Evolutionary conservation across 2,113 vertebrate genomes (phyloP).

Genomic region (Pollimyrus isidori): DNA sequence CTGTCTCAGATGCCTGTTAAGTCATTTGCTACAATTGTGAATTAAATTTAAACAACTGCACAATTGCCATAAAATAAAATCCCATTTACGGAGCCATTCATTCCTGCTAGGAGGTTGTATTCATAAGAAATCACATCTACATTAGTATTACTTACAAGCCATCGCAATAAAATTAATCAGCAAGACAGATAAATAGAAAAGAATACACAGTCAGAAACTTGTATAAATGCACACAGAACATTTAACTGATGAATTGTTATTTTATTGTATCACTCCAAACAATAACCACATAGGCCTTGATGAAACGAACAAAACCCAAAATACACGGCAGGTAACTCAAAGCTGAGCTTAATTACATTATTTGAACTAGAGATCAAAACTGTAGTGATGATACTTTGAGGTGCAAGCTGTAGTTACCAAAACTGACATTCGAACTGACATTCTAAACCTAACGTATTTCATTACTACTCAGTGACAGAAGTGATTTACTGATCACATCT

Average conservation of each 20-base stretch:
- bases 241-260: neutral
- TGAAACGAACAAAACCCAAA: neutral
- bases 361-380: slow-evolving; percentile 22
- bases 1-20: neutral
- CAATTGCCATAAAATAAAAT: neutral
- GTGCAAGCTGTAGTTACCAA: slow-evolving; percentile 43
- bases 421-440: slow-evolving; percentile 27
- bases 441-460: slow-evolving; percentile 42
- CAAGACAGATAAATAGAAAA: neutral
- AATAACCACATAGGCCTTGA: neutral
- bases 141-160: neutral
- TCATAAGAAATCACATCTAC: neutral
- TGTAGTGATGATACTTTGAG: neutral
- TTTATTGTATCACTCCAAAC: slow-evolving; percentile 4
- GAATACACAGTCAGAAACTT: neutral
- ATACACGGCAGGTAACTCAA: slow-evolving; percentile 33
- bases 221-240: neutral
- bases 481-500: slow-evolving; percentile 29
- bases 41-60: neutral
- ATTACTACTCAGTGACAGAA: slow-evolving; percentile 46
- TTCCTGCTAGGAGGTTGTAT: neutral
- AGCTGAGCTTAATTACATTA: slow-evolving; percentile 16
- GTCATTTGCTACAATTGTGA: neutral
- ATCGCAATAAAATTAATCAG: neutral
- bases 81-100: neutral